Percentiles rank a stretch among this genome's conserved stretches.
Evolutionary conservation across 2,888 invertebrate genomes (phyloP).

Genomic region (Pachydiplax longipennis): DNA sequence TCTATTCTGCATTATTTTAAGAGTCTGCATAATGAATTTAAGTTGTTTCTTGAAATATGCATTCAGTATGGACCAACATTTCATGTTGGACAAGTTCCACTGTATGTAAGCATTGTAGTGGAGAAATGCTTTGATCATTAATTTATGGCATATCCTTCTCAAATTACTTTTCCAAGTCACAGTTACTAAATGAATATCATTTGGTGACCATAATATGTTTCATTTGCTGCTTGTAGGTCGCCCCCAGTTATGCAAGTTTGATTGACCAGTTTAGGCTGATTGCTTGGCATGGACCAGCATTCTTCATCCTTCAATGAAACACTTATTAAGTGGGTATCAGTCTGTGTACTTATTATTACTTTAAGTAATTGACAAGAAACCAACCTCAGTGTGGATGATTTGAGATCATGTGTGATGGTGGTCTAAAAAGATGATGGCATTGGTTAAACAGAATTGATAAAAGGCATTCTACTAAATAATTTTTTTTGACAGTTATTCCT

Average conservation of each 20-base stretch:
- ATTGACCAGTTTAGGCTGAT: not conserved
- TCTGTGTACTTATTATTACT: too few relatives aligned
- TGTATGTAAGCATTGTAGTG: not conserved
- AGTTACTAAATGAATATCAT: not conserved
- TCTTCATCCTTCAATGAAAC: not conserved
- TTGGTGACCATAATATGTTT: not conserved
- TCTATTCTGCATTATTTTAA: too few relatives aligned
- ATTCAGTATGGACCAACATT: not conserved
- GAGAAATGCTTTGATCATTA: not conserved
- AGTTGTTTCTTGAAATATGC: not conserved
- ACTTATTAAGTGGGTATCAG: not conserved
- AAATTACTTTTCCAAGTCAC: not conserved
- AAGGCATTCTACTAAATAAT: too few relatives aligned
- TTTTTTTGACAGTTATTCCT: too few relatives aligned
- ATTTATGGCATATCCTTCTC: not conserved
- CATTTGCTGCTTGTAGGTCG: slow-evolving; percentile 18
- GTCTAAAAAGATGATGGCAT: too few relatives aligned
- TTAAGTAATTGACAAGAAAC: too few relatives aligned
- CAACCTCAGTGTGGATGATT: too few relatives aligned
- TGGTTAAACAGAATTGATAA: too few relatives aligned
- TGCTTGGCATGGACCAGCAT: slow-evolving; percentile 10
- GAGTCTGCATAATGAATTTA: not conserved
- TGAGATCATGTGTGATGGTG: too few relatives aligned
- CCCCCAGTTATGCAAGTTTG: slow-evolving; percentile 34
- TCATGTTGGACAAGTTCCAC: not conserved